Conservation (phyloP, 1,140 invertebrate genomes). For the Aphaenogaster ashmeadi region DNA sequence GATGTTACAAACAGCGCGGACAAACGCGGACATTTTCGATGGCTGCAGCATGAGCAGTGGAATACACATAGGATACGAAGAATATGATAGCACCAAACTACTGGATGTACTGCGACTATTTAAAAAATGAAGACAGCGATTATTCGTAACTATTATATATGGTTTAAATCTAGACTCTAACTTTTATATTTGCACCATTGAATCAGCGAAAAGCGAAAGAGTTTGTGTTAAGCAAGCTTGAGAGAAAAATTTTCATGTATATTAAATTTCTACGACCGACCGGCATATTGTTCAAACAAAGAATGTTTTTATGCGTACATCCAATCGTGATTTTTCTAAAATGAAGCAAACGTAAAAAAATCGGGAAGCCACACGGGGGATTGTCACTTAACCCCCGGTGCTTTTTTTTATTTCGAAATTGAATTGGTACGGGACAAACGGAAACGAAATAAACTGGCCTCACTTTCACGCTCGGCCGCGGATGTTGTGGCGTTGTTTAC, state of each 20-base stretch:
- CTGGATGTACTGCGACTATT: neutral
- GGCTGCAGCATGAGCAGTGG: no score
- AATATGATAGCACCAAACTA: neutral
- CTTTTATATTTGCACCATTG: neutral
- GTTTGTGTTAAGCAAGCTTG: neutral
- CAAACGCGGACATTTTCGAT: neutral
- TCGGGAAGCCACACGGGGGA: slow-evolving; percentile 42
- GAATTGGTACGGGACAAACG: slow-evolving; percentile 60
- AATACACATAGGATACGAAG: neutral
- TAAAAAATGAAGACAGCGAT: neutral
- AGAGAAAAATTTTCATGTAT: neutral
- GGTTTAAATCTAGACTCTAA: slow-evolving; percentile 1
- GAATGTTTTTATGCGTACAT: slow-evolving; percentile 3
- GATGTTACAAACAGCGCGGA: slow-evolving; percentile 36
- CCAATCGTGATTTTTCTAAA: slow-evolving; percentile 59
- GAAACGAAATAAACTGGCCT: slow-evolving; percentile 64
- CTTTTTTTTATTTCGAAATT: slow-evolving; percentile 59
- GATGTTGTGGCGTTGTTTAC: slow-evolving; percentile 59
- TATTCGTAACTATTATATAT: neutral
- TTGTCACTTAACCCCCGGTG: slow-evolving; percentile 55
- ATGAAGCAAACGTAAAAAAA: slow-evolving; percentile 53
- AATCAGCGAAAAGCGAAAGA: neutral
- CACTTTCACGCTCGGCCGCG: slow-evolving; percentile 72
- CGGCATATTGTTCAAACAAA: slow-evolving; percentile 26
- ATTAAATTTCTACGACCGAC: neutral